phyloP scores from a whole-genome alignment of 1,140 invertebrate species.

The Leptonema lineaticorne region DNA sequence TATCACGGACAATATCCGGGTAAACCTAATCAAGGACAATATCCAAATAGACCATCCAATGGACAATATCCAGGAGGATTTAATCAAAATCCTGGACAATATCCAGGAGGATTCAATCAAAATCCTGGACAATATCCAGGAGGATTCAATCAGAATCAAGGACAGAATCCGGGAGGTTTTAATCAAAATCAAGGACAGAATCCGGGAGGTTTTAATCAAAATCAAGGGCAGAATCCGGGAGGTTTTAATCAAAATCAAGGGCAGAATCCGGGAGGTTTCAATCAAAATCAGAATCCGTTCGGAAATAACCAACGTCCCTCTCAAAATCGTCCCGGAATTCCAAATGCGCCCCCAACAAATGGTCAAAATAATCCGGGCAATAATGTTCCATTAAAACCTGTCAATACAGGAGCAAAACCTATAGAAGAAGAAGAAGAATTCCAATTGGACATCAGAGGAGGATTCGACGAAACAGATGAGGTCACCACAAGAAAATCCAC shows the following conservation, averaged over 20 bases:
- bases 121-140: no score
- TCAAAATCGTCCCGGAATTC: neutral
- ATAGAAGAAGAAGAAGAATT: slow-evolving; percentile 2
- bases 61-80: no score
- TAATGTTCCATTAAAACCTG: neutral
- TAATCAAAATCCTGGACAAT: no score
- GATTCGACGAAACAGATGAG: neutral
- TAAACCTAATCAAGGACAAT: no score
- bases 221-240: neutral
- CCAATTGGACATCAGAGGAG: neutral
- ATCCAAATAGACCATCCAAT: no score
- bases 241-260: neutral
- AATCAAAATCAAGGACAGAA: no score
- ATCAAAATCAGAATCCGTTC: neutral
- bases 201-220: neutral
- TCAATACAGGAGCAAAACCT: neutral
- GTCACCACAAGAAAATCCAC: neutral
- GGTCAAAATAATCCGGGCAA: neutral
- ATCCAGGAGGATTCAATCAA: no score
- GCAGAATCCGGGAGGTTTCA: neutral
- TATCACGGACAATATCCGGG: no score
- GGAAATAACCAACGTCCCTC: neutral
- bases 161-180: no score
- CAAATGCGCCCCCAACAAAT: neutral
- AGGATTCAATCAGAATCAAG: no score